Evolutionary conservation across 2,113 vertebrate genomes (phyloP), one percentile per base, ranked within the genome.

Genomic region (Tragelaphus imberbis): DNA sequence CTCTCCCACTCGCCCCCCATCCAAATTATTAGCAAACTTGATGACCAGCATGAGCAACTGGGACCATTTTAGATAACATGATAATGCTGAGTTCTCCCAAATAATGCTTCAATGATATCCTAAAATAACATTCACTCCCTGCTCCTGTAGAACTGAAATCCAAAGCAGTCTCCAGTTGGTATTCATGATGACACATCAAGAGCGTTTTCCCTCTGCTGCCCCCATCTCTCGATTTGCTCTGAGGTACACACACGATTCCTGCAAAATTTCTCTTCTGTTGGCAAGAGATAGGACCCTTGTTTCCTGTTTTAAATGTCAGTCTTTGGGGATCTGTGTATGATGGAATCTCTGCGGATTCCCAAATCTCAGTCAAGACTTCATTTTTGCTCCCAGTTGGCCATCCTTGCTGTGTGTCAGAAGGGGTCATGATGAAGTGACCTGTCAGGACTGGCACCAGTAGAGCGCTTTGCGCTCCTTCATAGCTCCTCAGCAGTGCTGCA

Each of bases 181-280:
- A 3, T n/a, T 55, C 44, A 8, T 10, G 12, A 12, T 51, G 7
- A 75, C 16, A 65, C 16, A 23, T 0, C 7, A 77, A 28, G 80
- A 36, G 10, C 4, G 9, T 28, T 33, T n/a, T 11, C n/a, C 51
- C 82, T 51, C 68, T 27, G 21, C 13, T 33, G 36, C 28, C 56
- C 23, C 51, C 2, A 0, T 17, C 8, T 11, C 51, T 51, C 12
- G 7, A 30, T 47, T 56, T 28, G 9, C 23, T 33, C 71, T 56
- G 19, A 58, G 13, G 19, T 16, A 2, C 0, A 1, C 13, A 10
- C 55, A 11, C 0, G 0, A 10, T 17, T 30, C 28, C 47, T 19
- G 2, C 11, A 2, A 5, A 17, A 30, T 15, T 47, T 63, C 12
- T 6, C 47, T 28, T 17, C 65, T 59, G 27, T n/a, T 58, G 80